Conservation (phyloP, 2,888 invertebrate species). For the Glyphotaelius pellucidus region DNA sequence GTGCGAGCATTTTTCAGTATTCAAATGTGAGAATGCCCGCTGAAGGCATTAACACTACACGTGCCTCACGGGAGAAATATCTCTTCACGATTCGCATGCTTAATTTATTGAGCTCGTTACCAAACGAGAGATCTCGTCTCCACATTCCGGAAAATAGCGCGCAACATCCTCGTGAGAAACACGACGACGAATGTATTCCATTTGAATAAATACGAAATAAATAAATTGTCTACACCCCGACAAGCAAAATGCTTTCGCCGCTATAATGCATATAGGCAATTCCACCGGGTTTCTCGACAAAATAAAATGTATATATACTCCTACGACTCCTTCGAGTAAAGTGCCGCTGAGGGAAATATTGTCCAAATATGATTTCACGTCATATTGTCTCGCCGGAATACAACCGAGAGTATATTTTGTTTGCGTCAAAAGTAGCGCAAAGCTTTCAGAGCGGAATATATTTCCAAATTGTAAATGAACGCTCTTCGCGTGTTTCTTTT, state of each 20-base stretch:
- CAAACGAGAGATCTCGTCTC: constrained; percentile 11
- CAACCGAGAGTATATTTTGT: constrained; percentile 63
- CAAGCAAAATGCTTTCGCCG: constrained; percentile 49
- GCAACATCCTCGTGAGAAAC: not conserved
- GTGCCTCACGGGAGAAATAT: constrained; percentile 12
- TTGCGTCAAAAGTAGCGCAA: constrained; percentile 64
- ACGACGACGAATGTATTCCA: constrained; percentile 31
- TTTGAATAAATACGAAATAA: constrained; percentile 42
- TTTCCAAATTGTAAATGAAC: constrained; percentile 50
- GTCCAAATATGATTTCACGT: constrained; percentile 65
- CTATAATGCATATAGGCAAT: constrained; percentile 50
- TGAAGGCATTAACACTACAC: constrained; percentile 13
- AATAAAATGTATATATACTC: constrained; percentile 28
- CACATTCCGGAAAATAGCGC: constrained; percentile 3
- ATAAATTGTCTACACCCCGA: constrained; percentile 29
- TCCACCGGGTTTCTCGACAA: constrained; percentile 36
- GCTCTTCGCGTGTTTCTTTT: constrained; percentile 32
- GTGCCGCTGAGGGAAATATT: constrained; percentile 65
- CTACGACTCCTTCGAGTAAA: constrained; percentile 40
- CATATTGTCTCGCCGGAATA: constrained; percentile 65
- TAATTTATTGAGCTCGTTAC: constrained; percentile 38
- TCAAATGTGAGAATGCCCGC: constrained; percentile 6
- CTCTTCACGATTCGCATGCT: constrained; percentile 29
- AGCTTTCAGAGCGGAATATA: constrained; percentile 52
- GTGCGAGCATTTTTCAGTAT: not conserved